phyloP scores from a whole-genome alignment of 2,113 vertebrate genomes.

The Neolamprologus hecqui region DNA sequence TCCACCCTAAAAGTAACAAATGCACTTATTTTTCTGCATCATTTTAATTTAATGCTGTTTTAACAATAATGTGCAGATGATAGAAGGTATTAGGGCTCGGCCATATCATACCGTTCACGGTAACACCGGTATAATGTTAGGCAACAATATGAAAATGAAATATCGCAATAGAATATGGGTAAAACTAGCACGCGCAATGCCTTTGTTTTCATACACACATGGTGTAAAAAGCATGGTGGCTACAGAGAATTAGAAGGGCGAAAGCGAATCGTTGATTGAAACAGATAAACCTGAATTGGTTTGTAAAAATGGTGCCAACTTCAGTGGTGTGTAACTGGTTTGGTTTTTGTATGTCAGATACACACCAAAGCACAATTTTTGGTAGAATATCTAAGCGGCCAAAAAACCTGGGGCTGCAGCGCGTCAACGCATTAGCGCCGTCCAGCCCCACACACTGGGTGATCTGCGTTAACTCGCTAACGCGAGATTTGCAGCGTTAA shows the following conservation, averaged over 20 bases:
- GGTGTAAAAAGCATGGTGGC: rapidly evolving
- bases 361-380: background rate
- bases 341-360: background rate
- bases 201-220: background rate
- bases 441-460: background rate
- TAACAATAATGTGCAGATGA: background rate
- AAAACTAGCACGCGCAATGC: rapidly evolving
- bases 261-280: rapidly evolving
- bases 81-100: background rate
- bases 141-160: background rate
- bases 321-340: background rate
- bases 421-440: rapidly evolving
- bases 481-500: background rate
- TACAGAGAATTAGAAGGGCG: background rate
- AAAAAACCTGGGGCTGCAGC: background rate
- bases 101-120: background rate
- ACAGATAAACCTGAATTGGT: background rate
- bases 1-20: background rate
- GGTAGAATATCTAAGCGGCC: background rate
- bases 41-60: background rate
- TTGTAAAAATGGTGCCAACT: background rate
- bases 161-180: background rate
- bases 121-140: background rate
- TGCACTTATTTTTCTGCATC: background rate
- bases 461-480: background rate